phyloP scores from a whole-genome alignment of 2,888 invertebrate species.

The Drosophila putrida region DNA sequence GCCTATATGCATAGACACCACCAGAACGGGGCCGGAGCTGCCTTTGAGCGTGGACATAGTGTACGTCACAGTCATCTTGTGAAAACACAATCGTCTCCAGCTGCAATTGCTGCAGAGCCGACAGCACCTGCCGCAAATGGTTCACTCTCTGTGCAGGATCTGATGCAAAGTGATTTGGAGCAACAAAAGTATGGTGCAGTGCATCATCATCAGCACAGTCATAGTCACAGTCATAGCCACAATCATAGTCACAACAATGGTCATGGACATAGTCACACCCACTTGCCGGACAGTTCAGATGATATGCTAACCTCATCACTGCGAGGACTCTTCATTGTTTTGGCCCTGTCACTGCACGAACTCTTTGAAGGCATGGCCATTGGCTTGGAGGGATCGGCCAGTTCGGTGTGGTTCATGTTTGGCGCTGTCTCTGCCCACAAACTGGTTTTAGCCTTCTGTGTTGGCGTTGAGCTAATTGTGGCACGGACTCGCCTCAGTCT shows the following conservation, averaged over 20 bases:
- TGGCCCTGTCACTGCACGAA: conserved; percentile 93
- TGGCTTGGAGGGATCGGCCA: conserved; percentile 89
- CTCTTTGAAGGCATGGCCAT: conserved; percentile 94
- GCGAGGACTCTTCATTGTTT: conserved; percentile 91
- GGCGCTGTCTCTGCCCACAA: conserved; percentile 94
- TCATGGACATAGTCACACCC: conserved; percentile 57
- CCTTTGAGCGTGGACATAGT: conserved; percentile 84
- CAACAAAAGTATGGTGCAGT: conserved; percentile 67
- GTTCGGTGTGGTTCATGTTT: conserved; percentile 91
- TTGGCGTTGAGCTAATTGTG: conserved; percentile 93
- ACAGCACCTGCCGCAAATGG: conserved; percentile 25
- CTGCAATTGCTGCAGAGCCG: conserved; percentile 16
- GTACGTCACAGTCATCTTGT: conserved; percentile 83
- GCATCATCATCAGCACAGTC: conserved; percentile 54
- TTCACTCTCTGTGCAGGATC: conserved; percentile 73
- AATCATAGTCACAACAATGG: conserved; percentile 38
- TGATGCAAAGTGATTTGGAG: conserved; percentile 73
- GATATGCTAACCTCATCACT: conserved; percentile 85
- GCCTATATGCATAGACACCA: conserved; percentile 88
- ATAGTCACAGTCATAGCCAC: conserved; percentile 32
- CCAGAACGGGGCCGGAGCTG: conserved; percentile 68
- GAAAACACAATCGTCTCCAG: conserved; percentile 29
- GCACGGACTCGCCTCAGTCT: conserved; percentile 89
- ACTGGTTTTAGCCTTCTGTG: conserved; percentile 94
- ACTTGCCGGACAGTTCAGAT: conserved; percentile 82